Evolutionary conservation across 2,113 vertebrate species (phyloP).

Genomic region (Lutjanus erythropterus): DNA sequence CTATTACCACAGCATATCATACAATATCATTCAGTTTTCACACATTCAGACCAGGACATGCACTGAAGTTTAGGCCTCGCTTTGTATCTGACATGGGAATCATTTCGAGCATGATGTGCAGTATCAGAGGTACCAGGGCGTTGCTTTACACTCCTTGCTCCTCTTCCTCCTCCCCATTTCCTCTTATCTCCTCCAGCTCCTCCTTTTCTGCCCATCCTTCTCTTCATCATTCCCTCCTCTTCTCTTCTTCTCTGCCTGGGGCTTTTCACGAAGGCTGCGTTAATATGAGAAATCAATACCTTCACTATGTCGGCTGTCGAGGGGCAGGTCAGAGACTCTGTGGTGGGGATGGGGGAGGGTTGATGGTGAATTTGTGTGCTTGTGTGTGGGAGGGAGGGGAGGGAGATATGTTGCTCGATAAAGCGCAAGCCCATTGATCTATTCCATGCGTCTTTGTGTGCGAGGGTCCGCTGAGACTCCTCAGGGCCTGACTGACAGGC

Average conservation of each 20-base stretch:
- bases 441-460: slow-evolving; percentile 36
- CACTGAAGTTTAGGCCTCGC: slow-evolving; percentile 15
- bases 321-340: slow-evolving; percentile 42
- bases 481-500: slow-evolving; percentile 60
- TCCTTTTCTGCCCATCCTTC: slow-evolving; percentile 17
- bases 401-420: slow-evolving; percentile 38
- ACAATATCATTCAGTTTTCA: slow-evolving; percentile 15
- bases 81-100: slow-evolving; percentile 45
- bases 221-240: slow-evolving; percentile 22
- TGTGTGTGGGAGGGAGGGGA: slow-evolving; percentile 3
- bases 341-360: not conserved
- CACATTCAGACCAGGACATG: slow-evolving; percentile 41
- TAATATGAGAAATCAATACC: slow-evolving; percentile 76
- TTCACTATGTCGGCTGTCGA: slow-evolving; percentile 41
- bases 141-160: slow-evolving; percentile 3
- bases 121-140: slow-evolving; percentile 35
- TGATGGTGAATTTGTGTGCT: not conserved
- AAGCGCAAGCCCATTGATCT: slow-evolving; percentile 63
- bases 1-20: too few species aligned
- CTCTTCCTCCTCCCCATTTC: slow-evolving; percentile 4
- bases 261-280: slow-evolving; percentile 64
- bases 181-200: slow-evolving; percentile 36
- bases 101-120: slow-evolving; percentile 36
- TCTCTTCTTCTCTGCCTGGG: slow-evolving; percentile 42
- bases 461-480: slow-evolving; percentile 40